phyloP scores from a whole-genome alignment of 2,888 invertebrate species.

The Erebia epiphron region DNA sequence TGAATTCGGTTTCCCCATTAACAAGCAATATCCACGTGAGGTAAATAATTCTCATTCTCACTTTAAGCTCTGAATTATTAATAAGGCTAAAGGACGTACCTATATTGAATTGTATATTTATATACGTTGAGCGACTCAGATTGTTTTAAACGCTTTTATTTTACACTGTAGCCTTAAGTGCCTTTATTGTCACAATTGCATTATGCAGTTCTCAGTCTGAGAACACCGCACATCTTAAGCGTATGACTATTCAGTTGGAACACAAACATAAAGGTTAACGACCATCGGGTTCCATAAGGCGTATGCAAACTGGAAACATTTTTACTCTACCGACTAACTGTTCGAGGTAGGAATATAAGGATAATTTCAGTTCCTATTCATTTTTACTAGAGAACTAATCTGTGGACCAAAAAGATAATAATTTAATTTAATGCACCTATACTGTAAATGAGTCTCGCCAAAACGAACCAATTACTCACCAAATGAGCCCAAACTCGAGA shows the following conservation, averaged over 20 bases:
- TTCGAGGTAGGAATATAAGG: too few relatives aligned
- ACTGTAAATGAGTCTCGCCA: too few relatives aligned
- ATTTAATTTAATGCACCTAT: too few relatives aligned
- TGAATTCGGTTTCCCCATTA: slow-evolving; percentile 36
- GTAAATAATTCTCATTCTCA: slow-evolving; percentile 50
- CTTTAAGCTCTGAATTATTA: slow-evolving; percentile 40
- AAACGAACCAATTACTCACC: too few relatives aligned
- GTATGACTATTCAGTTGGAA: slow-evolving; percentile 35
- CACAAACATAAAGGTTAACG: slow-evolving; percentile 33
- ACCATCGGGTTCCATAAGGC: slow-evolving; percentile 36
- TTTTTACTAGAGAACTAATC: too few relatives aligned
- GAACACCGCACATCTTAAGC: slow-evolving; percentile 32
- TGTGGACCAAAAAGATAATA: too few relatives aligned
- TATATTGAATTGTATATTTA: slow-evolving; percentile 28
- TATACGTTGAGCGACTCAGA: slow-evolving; percentile 1
- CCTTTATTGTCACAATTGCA: slow-evolving; percentile 70
- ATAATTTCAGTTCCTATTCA: too few relatives aligned
- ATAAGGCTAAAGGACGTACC: too few relatives aligned
- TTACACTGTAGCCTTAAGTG: slow-evolving; percentile 75
- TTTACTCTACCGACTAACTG: slow-evolving; percentile 17
- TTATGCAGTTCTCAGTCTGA: slow-evolving; percentile 49
- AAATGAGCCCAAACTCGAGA: too few relatives aligned
- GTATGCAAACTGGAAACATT: slow-evolving; percentile 8
- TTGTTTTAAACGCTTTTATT: slow-evolving; percentile 27
- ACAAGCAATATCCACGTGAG: slow-evolving; percentile 34